phyloP scores from a whole-genome alignment of 1,140 invertebrate genomes.

The Potamilus streckersoni region DNA sequence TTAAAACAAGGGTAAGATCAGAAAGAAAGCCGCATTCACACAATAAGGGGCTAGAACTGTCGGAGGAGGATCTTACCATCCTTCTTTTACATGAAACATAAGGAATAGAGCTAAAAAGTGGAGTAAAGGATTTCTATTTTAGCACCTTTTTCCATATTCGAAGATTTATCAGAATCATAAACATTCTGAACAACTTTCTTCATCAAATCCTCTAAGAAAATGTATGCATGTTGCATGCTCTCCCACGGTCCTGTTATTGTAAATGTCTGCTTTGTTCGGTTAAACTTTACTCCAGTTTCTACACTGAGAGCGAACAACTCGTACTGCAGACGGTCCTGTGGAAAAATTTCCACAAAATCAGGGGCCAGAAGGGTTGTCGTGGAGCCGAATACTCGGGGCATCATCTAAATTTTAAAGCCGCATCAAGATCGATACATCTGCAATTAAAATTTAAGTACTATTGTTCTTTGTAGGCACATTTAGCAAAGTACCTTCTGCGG shows the following conservation, averaged over 20 bases:
- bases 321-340: conserved; percentile 16
- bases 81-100: background rate
- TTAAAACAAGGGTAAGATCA: background rate
- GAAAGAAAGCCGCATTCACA: background rate
- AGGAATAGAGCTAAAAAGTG: background rate
- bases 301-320: conserved; percentile 11
- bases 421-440: too few species aligned
- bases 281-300: conserved; percentile 18
- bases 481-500: too few species aligned
- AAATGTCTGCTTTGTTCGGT: conserved; percentile 8
- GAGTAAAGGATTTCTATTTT: background rate
- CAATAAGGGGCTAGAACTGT: background rate
- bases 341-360: conserved; percentile 19
- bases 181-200: conserved; percentile 10
- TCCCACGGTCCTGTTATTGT: conserved; percentile 18
- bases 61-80: background rate
- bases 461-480: too few species aligned
- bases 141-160: conserved; percentile 2
- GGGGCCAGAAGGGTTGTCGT: conserved; percentile 13
- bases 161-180: background rate
- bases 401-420: too few species aligned
- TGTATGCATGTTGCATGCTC: conserved; percentile 12
- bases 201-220: conserved; percentile 8
- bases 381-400: too few species aligned
- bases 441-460: too few species aligned